These are phyloP conservation scores for Eublepharis macularius DNA, from an alignment of 2,113 vertebrate species.

Conservation along the genomic window DNA sequence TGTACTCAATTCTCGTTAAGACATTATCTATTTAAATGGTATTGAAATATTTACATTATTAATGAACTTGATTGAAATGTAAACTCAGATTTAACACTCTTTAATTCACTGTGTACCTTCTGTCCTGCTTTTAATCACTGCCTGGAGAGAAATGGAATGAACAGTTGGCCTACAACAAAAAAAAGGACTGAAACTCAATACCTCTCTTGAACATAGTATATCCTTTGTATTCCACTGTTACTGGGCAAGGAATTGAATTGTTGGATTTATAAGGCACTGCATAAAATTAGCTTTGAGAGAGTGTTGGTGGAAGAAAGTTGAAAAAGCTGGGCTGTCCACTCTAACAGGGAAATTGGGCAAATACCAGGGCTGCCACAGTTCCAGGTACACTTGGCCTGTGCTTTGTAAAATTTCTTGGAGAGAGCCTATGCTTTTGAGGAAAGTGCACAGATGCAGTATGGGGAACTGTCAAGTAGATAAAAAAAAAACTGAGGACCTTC, in stretches of 20 bases:
- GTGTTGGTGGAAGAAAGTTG: not conserved
- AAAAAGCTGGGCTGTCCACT: not conserved
- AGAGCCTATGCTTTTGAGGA: too few relatives aligned
- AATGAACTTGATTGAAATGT: not conserved
- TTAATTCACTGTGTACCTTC: not conserved
- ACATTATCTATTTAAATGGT: not conserved
- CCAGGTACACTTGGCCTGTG: not conserved
- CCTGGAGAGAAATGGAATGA: not conserved
- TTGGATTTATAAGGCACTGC: not conserved
- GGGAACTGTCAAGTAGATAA: too few relatives aligned
- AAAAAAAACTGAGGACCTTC: too few relatives aligned
- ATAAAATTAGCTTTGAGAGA: not conserved
- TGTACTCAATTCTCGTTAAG: not conserved
- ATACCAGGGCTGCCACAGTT: not conserved
- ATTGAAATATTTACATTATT: conserved; percentile 5
- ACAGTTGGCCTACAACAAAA: not conserved
- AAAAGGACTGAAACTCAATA: not conserved
- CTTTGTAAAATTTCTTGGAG: not conserved
- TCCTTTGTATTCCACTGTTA: not conserved
- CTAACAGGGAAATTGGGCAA: not conserved
- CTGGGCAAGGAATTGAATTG: too few relatives aligned
- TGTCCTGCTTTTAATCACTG: not conserved
- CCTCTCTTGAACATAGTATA: not conserved
- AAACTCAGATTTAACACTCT: not conserved
- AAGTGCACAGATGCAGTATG: too few relatives aligned